Conservation (phyloP, 2,113 vertebrate species). For the Brachionichthys hirsutus region DNA sequence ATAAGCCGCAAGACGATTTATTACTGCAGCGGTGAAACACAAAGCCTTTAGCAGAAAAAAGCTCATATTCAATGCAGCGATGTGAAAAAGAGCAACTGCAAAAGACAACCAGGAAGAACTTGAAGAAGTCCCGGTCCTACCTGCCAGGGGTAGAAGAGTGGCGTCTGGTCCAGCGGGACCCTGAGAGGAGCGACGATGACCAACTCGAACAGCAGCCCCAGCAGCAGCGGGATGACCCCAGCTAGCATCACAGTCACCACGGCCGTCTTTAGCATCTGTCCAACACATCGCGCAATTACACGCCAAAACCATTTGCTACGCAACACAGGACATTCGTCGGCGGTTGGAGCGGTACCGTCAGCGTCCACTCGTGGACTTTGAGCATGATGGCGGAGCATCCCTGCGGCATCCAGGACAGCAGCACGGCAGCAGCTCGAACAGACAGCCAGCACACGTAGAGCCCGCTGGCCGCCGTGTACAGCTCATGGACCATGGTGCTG, state of each 20-base stretch:
- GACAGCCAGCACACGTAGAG: constrained; percentile 96
- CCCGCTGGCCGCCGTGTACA: constrained; percentile 96
- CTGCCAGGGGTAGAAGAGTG: constrained; percentile 98
- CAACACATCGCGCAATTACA: constrained; percentile 1
- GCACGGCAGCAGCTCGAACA: constrained; percentile 87
- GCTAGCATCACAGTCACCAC: constrained; percentile 89
- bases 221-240: constrained; percentile 88
- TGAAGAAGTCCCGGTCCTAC: constrained; percentile 59
- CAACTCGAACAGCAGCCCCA: constrained; percentile 93
- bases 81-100: too few species aligned
- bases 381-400: constrained; percentile 88
- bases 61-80: too few species aligned
- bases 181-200: constrained; percentile 93
- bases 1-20: background rate
- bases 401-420: constrained; percentile 97
- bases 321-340: background rate
- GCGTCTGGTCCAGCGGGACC: constrained; percentile 94
- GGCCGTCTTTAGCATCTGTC: constrained; percentile 91
- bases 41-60: too few species aligned
- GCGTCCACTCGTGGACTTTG: constrained; percentile 96
- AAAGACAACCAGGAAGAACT: too few species aligned
- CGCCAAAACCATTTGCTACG: background rate
- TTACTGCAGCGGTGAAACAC: background rate
- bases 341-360: constrained; percentile 80
- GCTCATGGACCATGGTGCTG: constrained; percentile 90